Base-by-base conservation (phyloP, 2,113 vertebrate genomes). In the Sciurus niger region DNA sequence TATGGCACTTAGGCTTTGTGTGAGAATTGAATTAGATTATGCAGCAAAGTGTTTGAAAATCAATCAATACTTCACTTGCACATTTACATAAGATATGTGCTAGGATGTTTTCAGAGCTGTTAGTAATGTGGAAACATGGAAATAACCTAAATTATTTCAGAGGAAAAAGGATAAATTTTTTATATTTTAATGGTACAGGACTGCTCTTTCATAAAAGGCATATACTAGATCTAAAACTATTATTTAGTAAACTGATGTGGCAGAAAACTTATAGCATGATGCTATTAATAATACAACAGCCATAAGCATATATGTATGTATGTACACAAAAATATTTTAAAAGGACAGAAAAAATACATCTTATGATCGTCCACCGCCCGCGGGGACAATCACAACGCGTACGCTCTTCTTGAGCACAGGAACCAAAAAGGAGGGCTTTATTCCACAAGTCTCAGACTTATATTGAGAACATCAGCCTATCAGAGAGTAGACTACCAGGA, bases 1-100 rank as follows among this genome's bases (percentile, higher is more conserved):
- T 4, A 80, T 34, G 46, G 73, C 6, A 46, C 58, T 28, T 83
- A 48, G 46, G 18, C 10, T 90, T 76, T 90, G 24, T 82, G 10
- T 40, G 8, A 48, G 6, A 8, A 46, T 77, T 92, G 55, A 87
- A 80, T 55, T 82, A 82, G 43, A 78, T 78, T 53, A 80, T 55
- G 8, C 12, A 87, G 20, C 14, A 84, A 96, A 84, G 43, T 60
- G 13, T 37, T 78, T 34, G 34, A 82, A 92, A 95, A 90, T 86
- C 84, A 93, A 65, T 58, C 63, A 70, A 17, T 28, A 5, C 17
- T 93, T 73, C 28, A 85, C 4, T 70, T 79, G 18, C 25, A 43
- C 28, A 63, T 8, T 87, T 48, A 6, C 46, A 34, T 24, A 77
- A 14, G 6, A 72, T 24, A 46, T 13, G 5, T 32, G 13, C 34